Evolutionary conservation across 2,888 invertebrate genomes (phyloP), one percentile per base, ranked within the genome.

Genomic region (Mycalesis mineus): DNA sequence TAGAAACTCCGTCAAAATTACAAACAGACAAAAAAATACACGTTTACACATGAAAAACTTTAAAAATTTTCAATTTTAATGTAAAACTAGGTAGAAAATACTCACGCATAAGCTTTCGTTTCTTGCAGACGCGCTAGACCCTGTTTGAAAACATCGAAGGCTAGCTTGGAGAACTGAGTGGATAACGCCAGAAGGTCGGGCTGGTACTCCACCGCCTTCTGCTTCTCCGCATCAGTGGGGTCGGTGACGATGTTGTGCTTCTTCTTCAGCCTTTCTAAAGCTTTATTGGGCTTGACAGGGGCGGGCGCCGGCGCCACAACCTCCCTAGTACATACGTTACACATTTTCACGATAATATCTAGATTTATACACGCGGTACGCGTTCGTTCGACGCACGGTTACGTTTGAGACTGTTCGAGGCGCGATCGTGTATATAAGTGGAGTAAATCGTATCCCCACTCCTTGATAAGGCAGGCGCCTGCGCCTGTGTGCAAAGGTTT

Each of bases 81-180:
- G 9, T 22, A 22, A 22, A 22, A 22, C 5, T 22, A 22, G n/a
- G 29, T 28, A 36, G 11, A 44, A 28, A 61, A 53, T 42, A 90
- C 91, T 91, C 57, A 91, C 91, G 84, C 84, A 71, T 85, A 91
- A 11, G 83, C 77, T 67, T 88, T 88, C 57, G 89, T 83, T 61
- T 88, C 84, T 62, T 89, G 87, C 31, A 88, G 63, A 1, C 73
- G 72, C 55, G 75, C 82, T 64, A 84, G 63, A 28, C 71, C 72
- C 17, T 76, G 71, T 60, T 82, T 81, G 70, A 90, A 71, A 28
- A 81, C 57, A 62, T 90, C 87, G 58, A 86, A 80, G 8, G 80
- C 72, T 11, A 82, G 58, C 66, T 85, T 90, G 61, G 88, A 88
- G 65, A 79, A 82, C 61, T 88, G 82, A 0, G 91, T 91, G 61